Conservation (phyloP, 2,797 vertebrate genomes). For the Phaenicophaeus curvirostris region DNA sequence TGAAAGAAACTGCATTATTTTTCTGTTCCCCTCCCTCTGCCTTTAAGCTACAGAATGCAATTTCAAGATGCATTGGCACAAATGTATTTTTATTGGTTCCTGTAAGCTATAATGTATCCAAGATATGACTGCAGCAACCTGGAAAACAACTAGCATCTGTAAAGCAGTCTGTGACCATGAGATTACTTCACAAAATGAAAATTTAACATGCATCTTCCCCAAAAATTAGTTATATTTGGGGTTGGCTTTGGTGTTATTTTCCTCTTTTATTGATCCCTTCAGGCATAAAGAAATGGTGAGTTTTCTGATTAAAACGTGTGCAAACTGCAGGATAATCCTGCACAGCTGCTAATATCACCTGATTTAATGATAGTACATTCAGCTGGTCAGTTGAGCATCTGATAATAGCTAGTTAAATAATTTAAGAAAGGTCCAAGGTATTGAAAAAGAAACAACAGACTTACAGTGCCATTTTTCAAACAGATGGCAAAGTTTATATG, state of each 20-base stretch:
- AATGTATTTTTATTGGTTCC: conserved; percentile 5
- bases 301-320: conserved; percentile 22
- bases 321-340: conserved; percentile 19
- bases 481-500: conserved; percentile 28
- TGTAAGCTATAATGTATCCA: not conserved
- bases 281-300: conserved; percentile 15
- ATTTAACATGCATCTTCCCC: not conserved
- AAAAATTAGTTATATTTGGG: conserved; percentile 9
- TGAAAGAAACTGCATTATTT: not conserved
- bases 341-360: not conserved
- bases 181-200: conserved; percentile 4
- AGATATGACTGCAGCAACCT: not conserved
- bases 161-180: conserved; percentile 25
- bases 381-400: conserved; percentile 4
- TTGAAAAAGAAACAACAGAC: not conserved
- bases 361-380: conserved; percentile 29
- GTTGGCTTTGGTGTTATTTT: conserved; percentile 2
- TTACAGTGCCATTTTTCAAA: not conserved
- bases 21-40: not conserved
- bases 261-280: conserved; percentile 12
- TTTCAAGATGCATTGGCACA: conserved; percentile 19
- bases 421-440: not conserved
- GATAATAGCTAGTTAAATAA: conserved; percentile 22
- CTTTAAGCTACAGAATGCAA: conserved; percentile 14
- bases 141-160: conserved; percentile 33